These are phyloP conservation scores for Sarcophaga carnaria DNA, from an alignment of 2,888 invertebrate genomes.

Conservation along the genomic window DNA sequence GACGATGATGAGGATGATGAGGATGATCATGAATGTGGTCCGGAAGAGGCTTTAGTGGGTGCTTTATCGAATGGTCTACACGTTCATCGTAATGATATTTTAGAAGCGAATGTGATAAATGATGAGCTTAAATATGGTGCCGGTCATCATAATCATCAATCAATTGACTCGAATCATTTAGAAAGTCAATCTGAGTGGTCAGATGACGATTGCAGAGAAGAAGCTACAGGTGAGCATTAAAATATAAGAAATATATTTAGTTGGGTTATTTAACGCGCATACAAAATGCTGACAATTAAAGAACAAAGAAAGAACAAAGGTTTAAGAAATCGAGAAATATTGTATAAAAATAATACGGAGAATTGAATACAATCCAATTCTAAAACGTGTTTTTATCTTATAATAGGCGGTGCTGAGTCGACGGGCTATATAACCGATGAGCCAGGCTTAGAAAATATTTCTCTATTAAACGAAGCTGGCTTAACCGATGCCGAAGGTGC, in stretches of 20 bases:
- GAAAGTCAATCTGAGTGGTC: slow-evolving; percentile 94
- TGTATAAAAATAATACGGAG: too few species aligned
- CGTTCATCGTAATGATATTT: slow-evolving; percentile 70
- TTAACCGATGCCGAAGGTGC: slow-evolving; percentile 94
- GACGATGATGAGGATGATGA: slow-evolving; percentile 71
- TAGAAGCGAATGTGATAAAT: slow-evolving; percentile 81
- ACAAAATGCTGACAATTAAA: too few species aligned
- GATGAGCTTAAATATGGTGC: slow-evolving; percentile 82
- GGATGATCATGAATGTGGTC: slow-evolving; percentile 70
- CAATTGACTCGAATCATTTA: slow-evolving; percentile 82
- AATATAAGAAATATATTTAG: too few species aligned
- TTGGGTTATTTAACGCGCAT: too few species aligned
- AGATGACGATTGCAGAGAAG: slow-evolving; percentile 85
- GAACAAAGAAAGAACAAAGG: too few species aligned
- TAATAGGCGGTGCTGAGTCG: too few species aligned
- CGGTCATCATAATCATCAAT: slow-evolving; percentile 81
- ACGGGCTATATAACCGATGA: slow-evolving; percentile 95
- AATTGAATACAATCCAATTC: not conserved
- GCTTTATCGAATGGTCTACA: slow-evolving; percentile 65
- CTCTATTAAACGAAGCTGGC: slow-evolving; percentile 92
- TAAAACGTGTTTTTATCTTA: not conserved
- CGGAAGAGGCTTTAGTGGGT: slow-evolving; percentile 68
- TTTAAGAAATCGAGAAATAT: too few species aligned
- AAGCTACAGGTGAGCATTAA: slow-evolving; percentile 83
- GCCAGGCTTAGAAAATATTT: slow-evolving; percentile 92